Evolutionary conservation across 64 coral and sea anemone species (phyloP).

Genomic region (Stylophora pistillata): DNA sequence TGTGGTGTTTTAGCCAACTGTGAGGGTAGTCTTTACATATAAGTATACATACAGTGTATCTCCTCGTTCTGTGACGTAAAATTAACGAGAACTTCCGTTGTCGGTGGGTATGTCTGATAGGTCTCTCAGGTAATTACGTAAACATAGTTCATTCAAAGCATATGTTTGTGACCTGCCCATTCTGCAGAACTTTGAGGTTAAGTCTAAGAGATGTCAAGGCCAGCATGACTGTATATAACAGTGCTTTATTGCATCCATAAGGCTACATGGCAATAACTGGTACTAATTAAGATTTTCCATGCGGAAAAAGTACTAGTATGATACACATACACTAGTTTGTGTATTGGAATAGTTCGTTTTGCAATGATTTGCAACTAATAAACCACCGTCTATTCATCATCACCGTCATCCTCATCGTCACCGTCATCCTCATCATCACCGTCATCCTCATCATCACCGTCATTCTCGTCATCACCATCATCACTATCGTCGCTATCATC

Average conservation of each 20-base stretch:
- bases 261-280: neutral
- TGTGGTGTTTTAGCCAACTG: no score
- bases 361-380: neutral
- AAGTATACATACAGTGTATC: no score
- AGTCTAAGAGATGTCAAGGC: no score
- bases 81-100: no score
- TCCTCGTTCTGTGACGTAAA: no score
- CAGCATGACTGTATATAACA: no score
- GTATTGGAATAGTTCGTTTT: neutral
- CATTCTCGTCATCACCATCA: conserved; percentile 22
- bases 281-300: conserved; percentile 7
- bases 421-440: conserved; percentile 6
- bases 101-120: no score
- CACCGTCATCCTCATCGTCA: neutral
- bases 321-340: conserved; percentile 18
- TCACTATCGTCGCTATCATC: neutral
- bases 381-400: neutral
- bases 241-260: conserved; percentile 1
- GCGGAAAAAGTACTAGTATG: neutral
- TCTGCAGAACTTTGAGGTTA: no score
- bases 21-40: no score
- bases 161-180: no score
- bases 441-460: conserved; percentile 3
- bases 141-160: no score
- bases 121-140: no score